A percentile compares a stretch with the other conserved stretches of the same genome.
Conservation (phyloP, 2,797 vertebrate species). For the Halcyon badia region DNA sequence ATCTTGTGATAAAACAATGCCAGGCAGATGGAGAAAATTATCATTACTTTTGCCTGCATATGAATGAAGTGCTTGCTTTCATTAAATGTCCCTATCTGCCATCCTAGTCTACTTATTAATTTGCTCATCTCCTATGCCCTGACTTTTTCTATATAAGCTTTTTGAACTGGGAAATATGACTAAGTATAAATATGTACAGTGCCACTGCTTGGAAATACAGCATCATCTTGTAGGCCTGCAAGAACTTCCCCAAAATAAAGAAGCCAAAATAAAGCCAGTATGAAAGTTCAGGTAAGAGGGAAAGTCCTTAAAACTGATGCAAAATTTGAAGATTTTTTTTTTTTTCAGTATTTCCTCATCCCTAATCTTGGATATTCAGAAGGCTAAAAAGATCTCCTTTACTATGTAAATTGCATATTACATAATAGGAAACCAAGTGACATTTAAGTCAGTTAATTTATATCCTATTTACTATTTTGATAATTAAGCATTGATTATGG, state of each 20-base stretch:
- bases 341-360: neutral
- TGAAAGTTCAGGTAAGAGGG: neutral
- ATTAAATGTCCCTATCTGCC: neutral
- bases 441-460: constrained; percentile 42
- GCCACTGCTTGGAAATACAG: neutral
- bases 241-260: neutral
- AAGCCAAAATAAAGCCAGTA: neutral
- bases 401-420: constrained; percentile 27
- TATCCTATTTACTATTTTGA: constrained; percentile 44
- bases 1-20: neutral
- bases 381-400: neutral
- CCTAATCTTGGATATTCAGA: neutral
- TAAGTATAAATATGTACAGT: neutral
- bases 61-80: neutral
- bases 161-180: neutral
- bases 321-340: neutral
- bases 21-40: neutral
- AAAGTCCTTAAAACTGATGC: neutral
- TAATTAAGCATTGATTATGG: constrained; percentile 38
- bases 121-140: neutral
- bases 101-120: neutral
- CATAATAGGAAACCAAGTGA: constrained; percentile 14
- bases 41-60: neutral
- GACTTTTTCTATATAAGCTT: neutral
- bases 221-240: neutral